Evolutionary conservation across 2,113 vertebrate genomes (phyloP).

Genomic region (Zosterops japonicus): DNA sequence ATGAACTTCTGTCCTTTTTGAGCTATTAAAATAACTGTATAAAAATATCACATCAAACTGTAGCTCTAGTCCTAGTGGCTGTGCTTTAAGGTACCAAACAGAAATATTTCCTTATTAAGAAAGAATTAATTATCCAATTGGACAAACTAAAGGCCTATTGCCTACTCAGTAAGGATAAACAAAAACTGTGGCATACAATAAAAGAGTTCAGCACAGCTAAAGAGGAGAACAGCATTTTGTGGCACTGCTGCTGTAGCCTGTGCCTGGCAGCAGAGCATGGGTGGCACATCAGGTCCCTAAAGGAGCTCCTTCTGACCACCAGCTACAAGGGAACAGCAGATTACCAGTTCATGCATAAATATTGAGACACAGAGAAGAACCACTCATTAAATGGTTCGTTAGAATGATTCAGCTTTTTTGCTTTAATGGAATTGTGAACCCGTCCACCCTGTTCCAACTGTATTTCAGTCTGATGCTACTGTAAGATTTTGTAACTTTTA

Average conservation of each 20-base stretch:
- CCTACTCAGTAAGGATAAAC: neutral
- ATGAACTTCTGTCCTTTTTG: neutral
- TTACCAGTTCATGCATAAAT: neutral
- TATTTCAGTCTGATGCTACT: neutral
- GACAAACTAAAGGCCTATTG: neutral
- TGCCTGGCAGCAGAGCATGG: neutral
- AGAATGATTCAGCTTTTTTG: neutral
- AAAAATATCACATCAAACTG: neutral
- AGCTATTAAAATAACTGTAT: slow-evolving; percentile 3
- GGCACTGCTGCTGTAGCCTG: neutral
- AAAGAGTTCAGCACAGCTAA: neutral
- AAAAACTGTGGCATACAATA: accelerated
- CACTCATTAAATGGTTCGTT: neutral
- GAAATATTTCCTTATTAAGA: neutral
- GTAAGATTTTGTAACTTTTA: neutral
- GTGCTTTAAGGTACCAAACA: neutral
- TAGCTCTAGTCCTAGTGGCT: neutral
- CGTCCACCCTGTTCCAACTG: neutral
- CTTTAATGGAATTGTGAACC: neutral
- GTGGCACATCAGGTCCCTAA: neutral
- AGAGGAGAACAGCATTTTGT: neutral
- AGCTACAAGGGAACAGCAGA: neutral
- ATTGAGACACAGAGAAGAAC: neutral
- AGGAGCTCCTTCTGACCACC: neutral
- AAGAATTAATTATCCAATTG: neutral